A percentile compares a stretch with the other conserved stretches of the same genome.
These are phyloP conservation scores for Petrocephalus zakoni DNA, from an alignment of 2,113 vertebrate genomes.

Conservation along the genomic window DNA sequence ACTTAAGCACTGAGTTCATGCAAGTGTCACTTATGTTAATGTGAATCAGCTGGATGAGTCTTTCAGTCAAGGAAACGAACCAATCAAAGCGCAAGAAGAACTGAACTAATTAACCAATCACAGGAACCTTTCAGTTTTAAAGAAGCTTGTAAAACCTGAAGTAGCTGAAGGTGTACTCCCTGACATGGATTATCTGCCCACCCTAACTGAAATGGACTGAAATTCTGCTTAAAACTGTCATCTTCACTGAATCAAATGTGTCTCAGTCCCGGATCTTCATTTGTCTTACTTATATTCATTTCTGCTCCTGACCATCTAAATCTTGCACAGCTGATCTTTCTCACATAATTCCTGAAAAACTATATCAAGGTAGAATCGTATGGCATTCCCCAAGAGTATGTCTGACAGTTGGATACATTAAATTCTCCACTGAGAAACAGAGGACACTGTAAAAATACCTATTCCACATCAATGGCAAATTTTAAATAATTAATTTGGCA, in stretches of 20 bases:
- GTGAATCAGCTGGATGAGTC: background rate
- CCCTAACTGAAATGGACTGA: background rate
- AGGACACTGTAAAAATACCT: background rate
- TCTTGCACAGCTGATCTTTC: background rate
- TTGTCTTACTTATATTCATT: background rate
- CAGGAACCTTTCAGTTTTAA: background rate
- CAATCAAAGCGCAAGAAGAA: background rate
- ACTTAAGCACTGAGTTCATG: background rate
- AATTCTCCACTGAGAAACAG: background rate
- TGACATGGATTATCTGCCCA: too few species aligned
- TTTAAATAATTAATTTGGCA: background rate
- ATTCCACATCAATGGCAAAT: background rate
- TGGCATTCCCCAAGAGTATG: too few species aligned
- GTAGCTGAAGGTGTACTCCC: background rate
- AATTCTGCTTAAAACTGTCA: background rate
- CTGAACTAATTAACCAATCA: background rate
- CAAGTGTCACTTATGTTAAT: background rate
- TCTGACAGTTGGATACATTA: background rate
- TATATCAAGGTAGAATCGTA: too few species aligned
- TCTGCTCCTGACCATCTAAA: background rate
- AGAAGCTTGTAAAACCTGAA: background rate
- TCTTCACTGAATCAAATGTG: background rate
- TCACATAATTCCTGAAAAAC: too few species aligned
- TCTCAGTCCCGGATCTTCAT: background rate
- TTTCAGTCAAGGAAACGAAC: background rate